Evolutionary conservation across 2,888 invertebrate species (phyloP), one percentile per base, ranked within the genome.

Genomic region (Drosophila demipolita): DNA sequence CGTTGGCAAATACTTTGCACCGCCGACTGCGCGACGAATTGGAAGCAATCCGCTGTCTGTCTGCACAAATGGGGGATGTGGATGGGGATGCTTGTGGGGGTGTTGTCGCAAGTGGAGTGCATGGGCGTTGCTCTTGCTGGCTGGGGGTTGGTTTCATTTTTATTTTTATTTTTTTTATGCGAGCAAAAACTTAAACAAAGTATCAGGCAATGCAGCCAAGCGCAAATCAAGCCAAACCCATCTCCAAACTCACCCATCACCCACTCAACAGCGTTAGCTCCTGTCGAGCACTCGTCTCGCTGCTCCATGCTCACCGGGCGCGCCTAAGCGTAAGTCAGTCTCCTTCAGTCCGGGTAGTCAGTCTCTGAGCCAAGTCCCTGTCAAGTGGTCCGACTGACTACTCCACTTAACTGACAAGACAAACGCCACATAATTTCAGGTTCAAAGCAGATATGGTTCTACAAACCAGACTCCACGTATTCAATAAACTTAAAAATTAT

Each of bases 1-100:
- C 89, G 84, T 87, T 89, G 85, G 85, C 85, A 85, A 85, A 85
- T 89, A 85, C 85, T 85, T 89, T 83, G 90, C 88, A 89, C 85
- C 83, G 87, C 82, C 86, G 82, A 88, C 89, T 89, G 87, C 89
- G 89, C 89, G 89, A 90, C 89, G 89, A 90, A 90, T 90, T 89
- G 89, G 89, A 90, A 90, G 87, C 89, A 90, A 90, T 90, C 90
- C 81, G 75, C 87, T 89, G 90, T 89, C 85, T 85, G 85, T 87
- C 83, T 89, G 87, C 87, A 66, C 57, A 80, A 35, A 57, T 60
- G 75, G 62, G 59, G 33, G 38, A n/a, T 48, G 20, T 29, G 52
- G 49, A 33, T 53, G 63, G 62, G 36, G n/a, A 11, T 29, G 42
- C 49, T 15, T 20, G 38, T 32, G 49, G 23, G 49, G 64, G 35